Base-by-base conservation (phyloP, 1,140 invertebrate genomes). In the Epicauta chinensis region DNA sequence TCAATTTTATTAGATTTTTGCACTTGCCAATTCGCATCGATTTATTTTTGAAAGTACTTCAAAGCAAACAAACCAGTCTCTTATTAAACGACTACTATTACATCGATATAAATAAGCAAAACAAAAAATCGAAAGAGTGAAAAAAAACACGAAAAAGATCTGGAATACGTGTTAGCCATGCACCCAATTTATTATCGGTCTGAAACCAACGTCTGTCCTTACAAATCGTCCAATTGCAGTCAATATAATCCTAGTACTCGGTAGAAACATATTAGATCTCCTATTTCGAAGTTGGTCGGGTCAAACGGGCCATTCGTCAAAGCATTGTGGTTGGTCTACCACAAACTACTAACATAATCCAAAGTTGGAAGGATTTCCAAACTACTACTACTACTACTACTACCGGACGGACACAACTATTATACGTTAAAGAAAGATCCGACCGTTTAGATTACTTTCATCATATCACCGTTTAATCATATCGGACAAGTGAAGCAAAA, bases 401-500 rank as follows among this genome's bases (percentile, higher is more conserved):
- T 3, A 11, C 10, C 4, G 10, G 11, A 34, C 32, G 32, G 12
- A 34, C 32, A 34, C 4, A 30, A 30, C 10, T 30, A 30, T 30
- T 5, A 30, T 5, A 11, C 32, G 32, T n/a, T n/a, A 34, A 34
- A 37, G n/a, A 16, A 23, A 38, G 32, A 35, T 46, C 36, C 16
- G 43, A 13, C 23, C 30, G 15, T 46, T 35, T 46, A 46, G 43
- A 46, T 46, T 47, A 47, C 16, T 37, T 34, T 47, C 34, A 32
- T 47, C 45, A 47, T 47, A 34, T 36, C 16, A 11, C 30, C 45
- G 17, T 47, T 47, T 47, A 47, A 47, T 47, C 45, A 47, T 47
- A 47, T 47, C 16, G 16, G 32, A 34, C 10, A n/a, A 34, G 32
- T 11, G 32, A 34, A 34, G 32, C 32, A 34, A 34, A 34, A n/a